A percentile compares a stretch with the other conserved stretches of the same genome.
Conservation (phyloP, 2,888 invertebrate genomes). For the Chymomyza procnemis region DNA sequence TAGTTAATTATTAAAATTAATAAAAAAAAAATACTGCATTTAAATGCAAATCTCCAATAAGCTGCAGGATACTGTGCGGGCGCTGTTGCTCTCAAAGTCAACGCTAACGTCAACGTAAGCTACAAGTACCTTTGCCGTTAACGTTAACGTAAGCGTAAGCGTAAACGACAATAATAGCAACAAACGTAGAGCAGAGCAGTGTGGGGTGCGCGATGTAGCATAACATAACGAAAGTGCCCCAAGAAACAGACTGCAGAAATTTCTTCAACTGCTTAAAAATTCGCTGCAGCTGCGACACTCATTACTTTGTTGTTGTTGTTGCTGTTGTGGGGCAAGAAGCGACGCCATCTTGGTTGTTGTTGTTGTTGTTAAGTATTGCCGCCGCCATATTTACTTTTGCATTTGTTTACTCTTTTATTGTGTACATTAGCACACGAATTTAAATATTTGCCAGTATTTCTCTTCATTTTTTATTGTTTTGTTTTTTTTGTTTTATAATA, state of each 20-base stretch:
- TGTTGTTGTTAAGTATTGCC: constrained; percentile 25
- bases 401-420: constrained; percentile 52
- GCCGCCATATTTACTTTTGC: constrained; percentile 43
- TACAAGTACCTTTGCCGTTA: no score
- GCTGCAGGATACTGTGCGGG: background rate
- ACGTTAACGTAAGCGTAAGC: background rate
- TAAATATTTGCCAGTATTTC: constrained; percentile 53
- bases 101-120: background rate
- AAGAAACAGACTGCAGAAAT: constrained; percentile 32
- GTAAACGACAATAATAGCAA: background rate
- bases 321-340: constrained; percentile 1
- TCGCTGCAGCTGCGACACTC: background rate
- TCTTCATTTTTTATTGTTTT: constrained; percentile 22
- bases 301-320: constrained; percentile 3
- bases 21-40: no score
- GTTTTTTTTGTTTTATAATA: constrained; percentile 6
- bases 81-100: background rate
- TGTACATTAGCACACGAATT: constrained; percentile 43
- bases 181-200: no score
- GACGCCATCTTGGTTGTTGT: constrained; percentile 11
- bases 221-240: constrained; percentile 5
- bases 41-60: background rate
- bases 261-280: constrained; percentile 3
- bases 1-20: no score
- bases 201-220: no score